Conservation (phyloP, 2,888 invertebrate genomes). For the Phortica okadai region DNA sequence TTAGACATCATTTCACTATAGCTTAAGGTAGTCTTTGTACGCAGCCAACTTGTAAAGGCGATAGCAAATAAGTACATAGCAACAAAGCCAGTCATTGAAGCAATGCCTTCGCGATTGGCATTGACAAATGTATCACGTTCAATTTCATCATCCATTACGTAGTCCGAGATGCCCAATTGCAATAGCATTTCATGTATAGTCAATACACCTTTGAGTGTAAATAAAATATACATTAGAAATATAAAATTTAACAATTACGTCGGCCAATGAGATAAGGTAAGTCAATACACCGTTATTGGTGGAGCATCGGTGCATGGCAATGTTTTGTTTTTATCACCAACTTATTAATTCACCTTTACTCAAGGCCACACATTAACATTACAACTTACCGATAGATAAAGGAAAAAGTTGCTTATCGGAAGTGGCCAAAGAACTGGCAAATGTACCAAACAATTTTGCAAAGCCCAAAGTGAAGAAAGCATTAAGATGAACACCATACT, state of each 20-base stretch:
- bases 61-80: slow-evolving; percentile 88
- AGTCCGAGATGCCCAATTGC: slow-evolving; percentile 81
- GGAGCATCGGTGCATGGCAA: too few species aligned
- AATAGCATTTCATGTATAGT: slow-evolving; percentile 83
- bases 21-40: slow-evolving; percentile 61
- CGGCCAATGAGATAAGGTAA: background rate
- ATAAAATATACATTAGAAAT: slow-evolving; percentile 6
- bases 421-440: slow-evolving; percentile 63
- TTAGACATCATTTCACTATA: slow-evolving; percentile 59
- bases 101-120: slow-evolving; percentile 95
- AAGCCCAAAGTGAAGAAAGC: slow-evolving; percentile 96
- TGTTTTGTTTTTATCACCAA: background rate
- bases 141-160: slow-evolving; percentile 81
- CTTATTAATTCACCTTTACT: background rate
- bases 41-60: slow-evolving; percentile 79
- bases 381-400: slow-evolving; percentile 71
- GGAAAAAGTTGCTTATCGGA: slow-evolving; percentile 72
- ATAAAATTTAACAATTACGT: background rate
- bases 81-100: slow-evolving; percentile 90
- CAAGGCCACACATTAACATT: too few species aligned
- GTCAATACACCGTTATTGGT: background rate
- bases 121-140: slow-evolving; percentile 80
- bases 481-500: slow-evolving; percentile 99
- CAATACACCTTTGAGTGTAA: slow-evolving; percentile 76
- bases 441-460: slow-evolving; percentile 85